Evolutionary conservation across 2,113 vertebrate species (phyloP), one percentile per base, ranked within the genome.

Genomic region (Accipiter cooperii): DNA sequence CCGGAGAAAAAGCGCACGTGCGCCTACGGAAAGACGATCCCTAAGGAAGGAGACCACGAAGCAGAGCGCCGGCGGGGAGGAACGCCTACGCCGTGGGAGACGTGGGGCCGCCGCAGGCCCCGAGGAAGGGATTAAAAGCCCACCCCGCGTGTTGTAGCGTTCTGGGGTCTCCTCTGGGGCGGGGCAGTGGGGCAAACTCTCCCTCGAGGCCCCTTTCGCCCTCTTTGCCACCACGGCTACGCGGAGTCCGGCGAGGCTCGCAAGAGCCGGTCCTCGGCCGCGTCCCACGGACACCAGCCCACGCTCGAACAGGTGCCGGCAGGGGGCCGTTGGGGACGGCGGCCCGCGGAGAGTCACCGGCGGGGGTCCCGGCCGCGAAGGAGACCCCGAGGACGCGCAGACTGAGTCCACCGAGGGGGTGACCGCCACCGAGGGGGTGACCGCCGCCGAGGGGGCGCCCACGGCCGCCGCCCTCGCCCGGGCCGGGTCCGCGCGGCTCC

Each of bases 31-130:
- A 66, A 64, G 74, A 36, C 1, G 2, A 49, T 57, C 40, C 19
- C 1, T 36, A 33, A 36, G 36, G 74, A 49, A 57, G 75, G 44
- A 38, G 40, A 10, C 17, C 8, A 5, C 1, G 54, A 46, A 34
- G 29, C 40, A 14, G 33, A 7, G 19, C 2, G 14, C 15, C 36
- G 10, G 31, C 0, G 2, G 0, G 3, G 38, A 75, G 29, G 16
- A 55, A 21, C 10, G 5, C 52, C 47, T 19, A 4, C 8, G 75
- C 40, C 64, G 16, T 28, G 64, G 36, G 44, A 61, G 40, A 24
- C 33, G 8, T 6, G 31, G 33, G 9, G 28, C 58, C 36, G 28
- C 19, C 10, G n/a, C 40, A 24, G 25, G 28, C 31, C 40, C 42
- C 11, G 34, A n/a, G 36, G 61, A 15, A 75, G 19, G 25, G 28